Evolutionary conservation across 2,888 invertebrate genomes (phyloP), one percentile per base, ranked within the genome.

Genomic region (Drosophila vallismaia): DNA sequence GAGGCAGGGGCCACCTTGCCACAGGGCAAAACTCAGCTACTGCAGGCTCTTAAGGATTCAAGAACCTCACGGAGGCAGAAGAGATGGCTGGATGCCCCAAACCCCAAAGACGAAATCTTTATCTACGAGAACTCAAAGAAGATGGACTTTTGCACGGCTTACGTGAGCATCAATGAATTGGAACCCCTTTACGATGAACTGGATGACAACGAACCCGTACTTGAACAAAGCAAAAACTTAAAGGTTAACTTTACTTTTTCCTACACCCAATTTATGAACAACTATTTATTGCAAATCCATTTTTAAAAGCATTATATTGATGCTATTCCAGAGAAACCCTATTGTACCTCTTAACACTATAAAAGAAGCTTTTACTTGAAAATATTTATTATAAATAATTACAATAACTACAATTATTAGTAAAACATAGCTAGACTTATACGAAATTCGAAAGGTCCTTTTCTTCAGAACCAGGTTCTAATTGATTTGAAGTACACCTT

Each of bases 121-220:
- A 44, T 74, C 6, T 71, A 63, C 24, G 26, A 4, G 1, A 28
- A 31, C 0, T 62, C 58, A 1, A 38, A 4, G 0, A 28, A 28
- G n/a, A 69, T 67, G 52, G 12, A 53, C 6, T 67, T 68, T 67
- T 78, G 77, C 44, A 64, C 70, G 33, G 74, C 49, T 81, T 97
- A 95, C 89, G 96, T 97, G 53, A 97, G 97, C n/a, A 96, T 96
- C 0, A 97, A 96, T 0, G 95, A 96, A 88, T 92, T 93, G 31
- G 97, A 97, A 74, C 97, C 97, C 0, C 92, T 95, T 60, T 97
- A 97, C 90, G 97, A 97, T 77, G 97, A 97, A 89, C 92, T 96
- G 81, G 94, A 96, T 64, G 95, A 95, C 79, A 97, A 97, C 96
- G 97, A 97, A 89, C 97, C 97, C n/a, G 96, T 96, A 91, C 79